Conservation (phyloP, 2,888 invertebrate species). For the Hartigia nigra region DNA sequence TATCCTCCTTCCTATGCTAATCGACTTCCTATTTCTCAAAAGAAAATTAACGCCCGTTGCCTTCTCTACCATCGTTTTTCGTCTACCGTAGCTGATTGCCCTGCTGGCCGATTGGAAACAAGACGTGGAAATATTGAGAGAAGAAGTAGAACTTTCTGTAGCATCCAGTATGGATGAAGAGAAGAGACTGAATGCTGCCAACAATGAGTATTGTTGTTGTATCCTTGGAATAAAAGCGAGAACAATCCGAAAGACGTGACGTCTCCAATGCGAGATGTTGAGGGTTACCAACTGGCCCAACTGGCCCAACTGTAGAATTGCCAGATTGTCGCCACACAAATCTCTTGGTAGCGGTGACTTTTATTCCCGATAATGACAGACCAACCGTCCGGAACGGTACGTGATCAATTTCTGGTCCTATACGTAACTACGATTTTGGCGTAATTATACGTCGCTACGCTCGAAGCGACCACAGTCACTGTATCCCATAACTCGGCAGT, state of each 20-base stretch:
- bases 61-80: slow-evolving; percentile 19
- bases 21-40: slow-evolving; percentile 48
- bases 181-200: neutral
- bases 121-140: slow-evolving; percentile 5
- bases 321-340: slow-evolving; percentile 18
- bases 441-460: slow-evolving; percentile 59
- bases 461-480: slow-evolving; percentile 49
- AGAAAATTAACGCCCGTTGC: slow-evolving; percentile 35
- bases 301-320: neutral
- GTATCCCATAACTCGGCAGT: slow-evolving; percentile 29
- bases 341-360: slow-evolving; percentile 64
- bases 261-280: neutral
- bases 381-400: slow-evolving; percentile 55
- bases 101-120: slow-evolving; percentile 17
- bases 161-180: neutral
- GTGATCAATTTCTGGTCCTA: slow-evolving; percentile 59
- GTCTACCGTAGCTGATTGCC: slow-evolving; percentile 34
- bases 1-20: slow-evolving; percentile 44
- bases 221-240: neutral
- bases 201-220: neutral
- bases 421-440: slow-evolving; percentile 59
- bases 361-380: slow-evolving; percentile 66
- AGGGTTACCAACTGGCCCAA: neutral
- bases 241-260: neutral
- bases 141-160: neutral